Evolutionary conservation across 2,888 invertebrate species (phyloP), one percentile per base, ranked within the genome.

Genomic region (Brachypterus glaber): DNA sequence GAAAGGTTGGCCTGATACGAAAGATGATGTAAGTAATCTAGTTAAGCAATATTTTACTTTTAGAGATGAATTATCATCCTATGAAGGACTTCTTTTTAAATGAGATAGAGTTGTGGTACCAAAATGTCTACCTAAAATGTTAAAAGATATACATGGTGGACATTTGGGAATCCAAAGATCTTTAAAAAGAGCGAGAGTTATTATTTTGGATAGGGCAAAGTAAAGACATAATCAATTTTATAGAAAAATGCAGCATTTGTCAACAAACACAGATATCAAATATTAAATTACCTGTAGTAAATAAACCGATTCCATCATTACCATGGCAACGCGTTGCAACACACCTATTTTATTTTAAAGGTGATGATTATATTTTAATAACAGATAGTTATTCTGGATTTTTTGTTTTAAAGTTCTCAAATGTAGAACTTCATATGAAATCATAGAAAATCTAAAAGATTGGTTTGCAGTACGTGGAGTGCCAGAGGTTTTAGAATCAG

Each of bases 391-490:
- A 21, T 21, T 21, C 21, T 7, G 21, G 21, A 5, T 21, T 7
- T 9, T 7, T 21, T 7, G 21, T 7, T 21, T 21, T 21, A 5
- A 21, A 9, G 9, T 5, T 7, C 5, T 21, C 9, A 21, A 21
- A 21, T 18, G 14, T 7, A 11, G 11, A 8, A 32, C 30, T 13
- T 36, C 31, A 2, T n/a, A 11, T 11, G 35, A 31, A 3, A 15
- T 41, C 2, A 41, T 41, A 1, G 13, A 30, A 14, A 5, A 24
- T 11, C 17, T 41, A 2, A 41, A 37, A 41, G 16, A 9, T 5
- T 36, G 40, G 32, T 40, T 40, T 27, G 17, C 37, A 8, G 12
- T 33, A 8, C 37, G 33, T 37, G 40, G 40, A 32, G 36, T 36
- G n/a, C 40, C 40, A 15, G 37, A 37, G 8, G 13, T 25, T 16